These are phyloP conservation scores for Trachurus trachurus DNA, from an alignment of 2,797 vertebrate species.

Conservation along the genomic window DNA sequence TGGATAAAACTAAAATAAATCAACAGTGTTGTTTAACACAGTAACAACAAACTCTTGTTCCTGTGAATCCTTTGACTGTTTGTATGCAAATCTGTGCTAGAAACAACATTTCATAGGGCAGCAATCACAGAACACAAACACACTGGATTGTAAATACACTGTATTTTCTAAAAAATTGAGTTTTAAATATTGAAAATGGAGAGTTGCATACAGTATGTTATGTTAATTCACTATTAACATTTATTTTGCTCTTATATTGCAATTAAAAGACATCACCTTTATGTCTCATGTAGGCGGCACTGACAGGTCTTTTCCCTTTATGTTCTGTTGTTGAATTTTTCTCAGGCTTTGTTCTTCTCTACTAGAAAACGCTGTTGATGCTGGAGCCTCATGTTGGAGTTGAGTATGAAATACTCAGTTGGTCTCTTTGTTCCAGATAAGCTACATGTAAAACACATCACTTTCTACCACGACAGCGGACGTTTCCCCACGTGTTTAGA, in stretches of 20 bases:
- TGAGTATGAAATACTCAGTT: not conserved
- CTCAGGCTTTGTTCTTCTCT: not conserved
- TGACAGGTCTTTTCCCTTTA: not conserved
- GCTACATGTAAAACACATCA: conserved; percentile 13
- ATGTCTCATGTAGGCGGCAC: no score
- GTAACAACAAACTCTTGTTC: not conserved
- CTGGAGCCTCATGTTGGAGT: not conserved
- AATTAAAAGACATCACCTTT: not conserved
- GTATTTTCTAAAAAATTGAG: not conserved
- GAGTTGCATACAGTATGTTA: no score
- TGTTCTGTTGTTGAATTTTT: not conserved
- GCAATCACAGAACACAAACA: not conserved
- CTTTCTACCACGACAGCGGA: conserved; percentile 16
- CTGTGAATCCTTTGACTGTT: not conserved
- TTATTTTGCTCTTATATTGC: not conserved
- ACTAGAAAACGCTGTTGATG: not conserved
- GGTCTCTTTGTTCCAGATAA: not conserved
- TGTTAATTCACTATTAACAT: not conserved
- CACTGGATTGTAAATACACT: not conserved
- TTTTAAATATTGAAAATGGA: not conserved
- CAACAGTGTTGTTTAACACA: not conserved
- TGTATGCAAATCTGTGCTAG: not conserved
- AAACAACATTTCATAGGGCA: not conserved
- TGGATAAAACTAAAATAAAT: not conserved
- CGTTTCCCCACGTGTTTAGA: conserved; percentile 1